A percentile compares a stretch with the other conserved stretches of the same genome.
Evolutionary conservation across 2,888 invertebrate genomes (phyloP).

Genomic region (Dasypolia templi): DNA sequence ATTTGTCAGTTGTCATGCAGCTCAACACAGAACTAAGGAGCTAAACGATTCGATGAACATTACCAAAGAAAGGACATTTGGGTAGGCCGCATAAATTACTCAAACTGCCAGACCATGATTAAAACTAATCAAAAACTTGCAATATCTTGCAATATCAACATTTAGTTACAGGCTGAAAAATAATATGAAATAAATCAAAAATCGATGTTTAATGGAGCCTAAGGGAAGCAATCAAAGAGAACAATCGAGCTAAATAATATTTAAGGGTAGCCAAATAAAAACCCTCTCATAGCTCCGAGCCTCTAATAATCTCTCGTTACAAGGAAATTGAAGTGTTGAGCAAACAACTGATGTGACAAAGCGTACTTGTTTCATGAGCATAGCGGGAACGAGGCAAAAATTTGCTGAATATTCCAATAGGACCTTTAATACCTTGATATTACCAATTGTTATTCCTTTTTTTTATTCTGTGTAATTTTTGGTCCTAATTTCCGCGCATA

Average conservation of each 20-base stretch:
- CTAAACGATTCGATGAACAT: too few relatives aligned
- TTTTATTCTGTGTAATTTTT: constrained; percentile 2
- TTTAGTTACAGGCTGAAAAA: not conserved
- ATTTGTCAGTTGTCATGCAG: too few relatives aligned
- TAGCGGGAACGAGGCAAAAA: constrained; percentile 43
- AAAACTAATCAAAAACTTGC: too few relatives aligned
- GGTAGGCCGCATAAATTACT: too few relatives aligned
- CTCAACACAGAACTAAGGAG: too few relatives aligned
- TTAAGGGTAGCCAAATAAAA: constrained; percentile 48
- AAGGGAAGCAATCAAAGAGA: constrained; percentile 5
- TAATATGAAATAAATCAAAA: not conserved
- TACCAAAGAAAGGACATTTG: too few relatives aligned
- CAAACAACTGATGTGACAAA: constrained; percentile 74
- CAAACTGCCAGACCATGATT: too few relatives aligned
- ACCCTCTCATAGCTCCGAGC: constrained; percentile 32
- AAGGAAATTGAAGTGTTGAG: constrained; percentile 79
- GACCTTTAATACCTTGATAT: not conserved
- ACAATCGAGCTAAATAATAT: constrained; percentile 15
- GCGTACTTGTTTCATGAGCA: constrained; percentile 50
- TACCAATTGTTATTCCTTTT: not conserved
- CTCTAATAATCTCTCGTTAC: constrained; percentile 70
- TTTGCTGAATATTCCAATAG: constrained; percentile 21
- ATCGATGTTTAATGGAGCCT: not conserved
- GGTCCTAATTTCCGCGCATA: not conserved
- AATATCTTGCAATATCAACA: not conserved